Conservation (phyloP, 2,797 vertebrate species). For the Microctenopoma steveboyesi region DNA sequence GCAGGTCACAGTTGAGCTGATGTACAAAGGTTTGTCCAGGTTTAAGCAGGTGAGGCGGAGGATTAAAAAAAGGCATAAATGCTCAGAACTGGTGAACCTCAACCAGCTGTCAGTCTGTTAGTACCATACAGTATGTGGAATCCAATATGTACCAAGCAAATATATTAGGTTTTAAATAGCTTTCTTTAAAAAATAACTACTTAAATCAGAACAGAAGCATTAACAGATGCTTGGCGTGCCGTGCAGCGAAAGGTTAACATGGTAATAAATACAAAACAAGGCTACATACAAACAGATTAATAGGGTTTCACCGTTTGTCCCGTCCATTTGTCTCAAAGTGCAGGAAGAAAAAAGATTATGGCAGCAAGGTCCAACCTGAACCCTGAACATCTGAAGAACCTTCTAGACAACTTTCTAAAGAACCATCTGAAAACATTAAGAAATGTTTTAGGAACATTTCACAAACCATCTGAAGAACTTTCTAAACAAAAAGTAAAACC, state of each 20-base stretch:
- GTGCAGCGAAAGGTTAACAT: constrained; percentile 39
- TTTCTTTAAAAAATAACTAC: constrained; percentile 53
- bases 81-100: constrained; percentile 42
- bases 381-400: constrained; percentile 22
- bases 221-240: constrained; percentile 50
- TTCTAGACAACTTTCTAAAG: background rate
- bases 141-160: constrained; percentile 69
- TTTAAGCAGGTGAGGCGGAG: constrained; percentile 4
- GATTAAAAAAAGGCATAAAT: constrained; percentile 56
- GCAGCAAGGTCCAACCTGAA: constrained; percentile 26
- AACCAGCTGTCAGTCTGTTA: constrained; percentile 9
- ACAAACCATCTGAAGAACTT: background rate
- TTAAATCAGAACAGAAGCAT: constrained; percentile 40
- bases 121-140: background rate
- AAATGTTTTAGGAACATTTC: background rate
- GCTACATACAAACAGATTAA: constrained; percentile 53
- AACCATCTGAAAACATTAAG: background rate
- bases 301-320: background rate
- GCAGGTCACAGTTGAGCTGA: too few relatives aligned
- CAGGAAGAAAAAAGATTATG: constrained; percentile 55
- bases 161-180: constrained; percentile 82
- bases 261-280: constrained; percentile 75
- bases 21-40: background rate
- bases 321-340: constrained; percentile 64
- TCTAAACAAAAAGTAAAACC: background rate